phyloP scores from a whole-genome alignment of 1,140 invertebrate species.

The Calephelis nemesis region DNA sequence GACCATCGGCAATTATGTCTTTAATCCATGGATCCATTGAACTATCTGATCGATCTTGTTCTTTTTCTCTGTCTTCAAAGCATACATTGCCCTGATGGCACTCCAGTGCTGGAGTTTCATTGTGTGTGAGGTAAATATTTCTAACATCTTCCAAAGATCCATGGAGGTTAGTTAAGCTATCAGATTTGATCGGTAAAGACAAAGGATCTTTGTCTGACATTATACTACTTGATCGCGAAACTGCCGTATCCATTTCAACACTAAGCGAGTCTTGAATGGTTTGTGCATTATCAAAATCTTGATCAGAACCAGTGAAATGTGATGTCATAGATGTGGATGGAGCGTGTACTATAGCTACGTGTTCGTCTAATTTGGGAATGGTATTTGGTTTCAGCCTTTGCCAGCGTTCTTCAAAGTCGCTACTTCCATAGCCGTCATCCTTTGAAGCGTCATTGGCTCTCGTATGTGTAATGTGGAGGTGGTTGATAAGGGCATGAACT shows the following conservation, averaged over 20 bases:
- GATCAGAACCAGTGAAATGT: slow-evolving; percentile 54
- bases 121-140: slow-evolving; percentile 67
- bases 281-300: slow-evolving; percentile 50
- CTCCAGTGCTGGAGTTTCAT: slow-evolving; percentile 58
- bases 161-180: slow-evolving; percentile 81
- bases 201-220: slow-evolving; percentile 71
- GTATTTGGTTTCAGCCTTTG: slow-evolving; percentile 82
- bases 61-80: slow-evolving; percentile 53
- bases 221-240: slow-evolving; percentile 67
- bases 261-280: slow-evolving; percentile 56
- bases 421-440: slow-evolving; percentile 52
- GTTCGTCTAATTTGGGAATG: slow-evolving; percentile 80
- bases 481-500: slow-evolving; percentile 80
- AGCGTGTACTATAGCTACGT: slow-evolving; percentile 62
- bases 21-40: slow-evolving; percentile 81
- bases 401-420: slow-evolving; percentile 86
- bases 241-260: slow-evolving; percentile 62
- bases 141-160: slow-evolving; percentile 81
- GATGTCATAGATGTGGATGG: slow-evolving; percentile 56
- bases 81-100: slow-evolving; percentile 63
- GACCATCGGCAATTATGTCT: slow-evolving; percentile 77
- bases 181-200: slow-evolving; percentile 69
- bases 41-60: slow-evolving; percentile 60
- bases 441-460: slow-evolving; percentile 42
- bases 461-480: slow-evolving; percentile 75